Base-by-base conservation (phyloP, 1,140 invertebrate species). In the Agrypnia vestita region DNA sequence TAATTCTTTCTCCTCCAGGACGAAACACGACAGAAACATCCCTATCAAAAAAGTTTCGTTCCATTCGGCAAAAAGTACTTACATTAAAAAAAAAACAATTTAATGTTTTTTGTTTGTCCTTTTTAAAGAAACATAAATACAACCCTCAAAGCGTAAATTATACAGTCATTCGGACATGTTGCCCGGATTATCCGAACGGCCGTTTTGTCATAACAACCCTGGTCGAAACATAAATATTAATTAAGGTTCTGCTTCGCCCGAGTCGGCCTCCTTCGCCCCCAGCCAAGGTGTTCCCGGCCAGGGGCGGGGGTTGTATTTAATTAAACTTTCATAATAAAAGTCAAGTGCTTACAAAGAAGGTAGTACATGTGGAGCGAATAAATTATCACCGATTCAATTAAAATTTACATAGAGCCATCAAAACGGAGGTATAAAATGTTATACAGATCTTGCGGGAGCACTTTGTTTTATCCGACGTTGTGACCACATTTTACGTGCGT, bases 281-380 rank as follows among this genome's bases (percentile, higher is more conserved):
- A 4, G 49, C n/a, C 49, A 9, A 51, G 11, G 49, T 51, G 17
- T 17, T 46, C 51, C 64, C 64, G 43, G 13, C 61, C 25, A 46
- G n/a, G 13, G 49, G 17, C 13, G 15, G 53, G 10, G 47, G 19
- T n/a, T 73, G 49, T 73, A 73, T 73, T 73, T 73, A 73, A 73
- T 73, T 73, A 73, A 73, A 73, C 69, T 73, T 73, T 73, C 49
- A 73, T 35, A 73, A 73, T 73, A 73, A 73, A 73, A 73, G 69
- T 73, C 69, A 73, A 73, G 51, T 73, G 69, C 47, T 43, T 55
- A 73, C 69, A 73, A 73, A 73, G 69, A 53, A 55, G 69, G 69
- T 69, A 35, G 25, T 35, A 44, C 15, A 69, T 69, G 64, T 69
- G 64, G n/a, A 47, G 64, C 35, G 64, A 69, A 69, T 69, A 69